phyloP scores from a whole-genome alignment of 2,797 vertebrate genomes.

The Peromyscus aztecus region DNA sequence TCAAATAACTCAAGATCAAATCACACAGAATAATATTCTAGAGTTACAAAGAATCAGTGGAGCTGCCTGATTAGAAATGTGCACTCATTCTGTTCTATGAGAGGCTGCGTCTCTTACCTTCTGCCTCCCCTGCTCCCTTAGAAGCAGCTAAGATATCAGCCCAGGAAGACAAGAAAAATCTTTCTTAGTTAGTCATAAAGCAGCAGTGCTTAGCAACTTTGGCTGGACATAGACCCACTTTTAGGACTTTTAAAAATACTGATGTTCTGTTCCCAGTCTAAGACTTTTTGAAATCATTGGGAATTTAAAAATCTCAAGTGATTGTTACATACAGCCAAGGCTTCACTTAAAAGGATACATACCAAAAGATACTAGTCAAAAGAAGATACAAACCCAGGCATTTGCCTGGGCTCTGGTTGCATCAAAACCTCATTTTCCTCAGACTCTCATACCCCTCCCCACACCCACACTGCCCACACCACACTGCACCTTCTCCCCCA shows the following conservation, averaged over 20 bases:
- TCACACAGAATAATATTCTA: slow-evolving; percentile 42
- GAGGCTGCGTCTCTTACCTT: neutral
- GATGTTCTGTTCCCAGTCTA: neutral
- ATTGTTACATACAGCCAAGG: neutral
- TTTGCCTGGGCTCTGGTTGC: neutral
- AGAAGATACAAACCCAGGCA: neutral
- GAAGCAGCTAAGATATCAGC: neutral
- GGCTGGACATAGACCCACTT: neutral
- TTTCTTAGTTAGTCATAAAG: slow-evolving; percentile 19
- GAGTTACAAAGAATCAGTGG: slow-evolving; percentile 25
- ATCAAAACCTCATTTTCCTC: neutral
- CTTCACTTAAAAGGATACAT: neutral
- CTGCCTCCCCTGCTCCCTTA: neutral
- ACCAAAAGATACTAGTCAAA: neutral
- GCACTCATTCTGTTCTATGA: slow-evolving; percentile 46
- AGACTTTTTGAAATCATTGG: slow-evolving; percentile 36
- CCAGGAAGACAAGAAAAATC: neutral
- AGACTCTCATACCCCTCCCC: neutral
- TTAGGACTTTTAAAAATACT: slow-evolving; percentile 54
- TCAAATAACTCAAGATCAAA: slow-evolving; percentile 56
- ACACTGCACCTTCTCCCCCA: neutral
- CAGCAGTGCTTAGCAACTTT: neutral
- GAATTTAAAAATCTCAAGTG: slow-evolving; percentile 46
- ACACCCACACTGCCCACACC: neutral
- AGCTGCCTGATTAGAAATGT: slow-evolving; percentile 42